Conservation (phyloP, 2,797 vertebrate genomes). For the Acanthiza pusilla region DNA sequence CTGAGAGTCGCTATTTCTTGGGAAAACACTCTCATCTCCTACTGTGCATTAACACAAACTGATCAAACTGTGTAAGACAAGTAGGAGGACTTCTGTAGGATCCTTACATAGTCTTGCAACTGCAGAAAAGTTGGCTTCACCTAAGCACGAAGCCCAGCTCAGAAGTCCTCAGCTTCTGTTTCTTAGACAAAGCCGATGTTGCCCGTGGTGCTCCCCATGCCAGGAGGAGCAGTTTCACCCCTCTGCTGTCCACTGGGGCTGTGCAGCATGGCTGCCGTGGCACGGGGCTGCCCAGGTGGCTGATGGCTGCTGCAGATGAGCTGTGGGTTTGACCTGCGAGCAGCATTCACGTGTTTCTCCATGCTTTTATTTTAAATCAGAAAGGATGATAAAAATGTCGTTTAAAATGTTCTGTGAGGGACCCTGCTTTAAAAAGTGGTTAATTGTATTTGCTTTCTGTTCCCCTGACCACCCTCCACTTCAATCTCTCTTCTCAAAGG, state of each 20-base stretch:
- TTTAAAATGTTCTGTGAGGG: neutral
- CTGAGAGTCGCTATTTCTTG: neutral
- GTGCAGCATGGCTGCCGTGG: neutral
- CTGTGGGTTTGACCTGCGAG: neutral
- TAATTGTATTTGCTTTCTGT: neutral
- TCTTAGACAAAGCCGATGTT: accelerated
- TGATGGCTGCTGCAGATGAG: neutral
- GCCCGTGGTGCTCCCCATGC: accelerated
- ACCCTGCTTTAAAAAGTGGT: neutral
- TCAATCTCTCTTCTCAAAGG: neutral
- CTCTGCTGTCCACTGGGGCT: neutral
- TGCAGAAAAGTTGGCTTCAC: neutral
- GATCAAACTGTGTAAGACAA: neutral
- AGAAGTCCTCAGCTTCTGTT: neutral
- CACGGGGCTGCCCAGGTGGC: neutral
- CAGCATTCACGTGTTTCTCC: neutral
- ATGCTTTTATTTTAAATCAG: neutral
- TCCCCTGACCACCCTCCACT: neutral
- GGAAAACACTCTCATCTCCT: neutral
- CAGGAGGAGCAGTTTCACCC: accelerated
- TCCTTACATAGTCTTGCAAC: neutral
- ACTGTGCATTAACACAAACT: neutral
- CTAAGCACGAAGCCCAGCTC: neutral
- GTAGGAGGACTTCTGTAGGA: neutral
- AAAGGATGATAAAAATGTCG: neutral